Evolutionary conservation across 2,113 vertebrate genomes (phyloP).

Genomic region (Megaceryle maxima): DNA sequence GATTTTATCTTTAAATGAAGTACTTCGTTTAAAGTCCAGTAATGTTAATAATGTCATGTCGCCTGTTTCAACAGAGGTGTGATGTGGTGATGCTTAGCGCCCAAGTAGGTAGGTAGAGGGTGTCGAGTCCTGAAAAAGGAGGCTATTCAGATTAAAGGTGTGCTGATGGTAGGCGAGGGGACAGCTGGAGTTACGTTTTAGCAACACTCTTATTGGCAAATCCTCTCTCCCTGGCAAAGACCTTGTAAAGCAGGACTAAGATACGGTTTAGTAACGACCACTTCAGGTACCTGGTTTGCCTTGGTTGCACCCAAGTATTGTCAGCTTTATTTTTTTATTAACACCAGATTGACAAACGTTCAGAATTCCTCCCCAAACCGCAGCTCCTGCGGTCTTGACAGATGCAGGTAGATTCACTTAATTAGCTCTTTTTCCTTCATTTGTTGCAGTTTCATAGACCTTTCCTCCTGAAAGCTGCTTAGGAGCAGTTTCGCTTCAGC

Average conservation of each 20-base stretch:
- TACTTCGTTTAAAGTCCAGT: neutral
- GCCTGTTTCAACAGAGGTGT: neutral
- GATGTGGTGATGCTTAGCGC: accelerated
- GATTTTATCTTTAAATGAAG: neutral
- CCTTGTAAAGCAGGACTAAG: neutral
- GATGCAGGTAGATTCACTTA: neutral
- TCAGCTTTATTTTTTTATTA: neutral
- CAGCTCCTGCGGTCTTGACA: neutral
- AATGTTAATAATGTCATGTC: accelerated
- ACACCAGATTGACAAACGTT: neutral
- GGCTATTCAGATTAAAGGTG: too few species aligned
- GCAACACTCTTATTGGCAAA: neutral
- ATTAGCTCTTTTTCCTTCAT: neutral
- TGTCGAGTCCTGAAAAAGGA: neutral
- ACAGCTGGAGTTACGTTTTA: accelerated
- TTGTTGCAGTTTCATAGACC: neutral
- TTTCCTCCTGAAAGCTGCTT: neutral
- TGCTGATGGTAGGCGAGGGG: neutral
- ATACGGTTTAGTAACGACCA: too few species aligned
- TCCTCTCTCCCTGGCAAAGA: neutral
- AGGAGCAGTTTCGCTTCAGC: neutral
- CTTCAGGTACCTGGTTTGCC: neutral
- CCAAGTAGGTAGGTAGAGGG: neutral
- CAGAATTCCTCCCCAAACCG: neutral
- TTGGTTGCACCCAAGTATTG: too few species aligned